Conservation (phyloP, 2,797 vertebrate genomes). For the Cyclopterus lumpus region DNA sequence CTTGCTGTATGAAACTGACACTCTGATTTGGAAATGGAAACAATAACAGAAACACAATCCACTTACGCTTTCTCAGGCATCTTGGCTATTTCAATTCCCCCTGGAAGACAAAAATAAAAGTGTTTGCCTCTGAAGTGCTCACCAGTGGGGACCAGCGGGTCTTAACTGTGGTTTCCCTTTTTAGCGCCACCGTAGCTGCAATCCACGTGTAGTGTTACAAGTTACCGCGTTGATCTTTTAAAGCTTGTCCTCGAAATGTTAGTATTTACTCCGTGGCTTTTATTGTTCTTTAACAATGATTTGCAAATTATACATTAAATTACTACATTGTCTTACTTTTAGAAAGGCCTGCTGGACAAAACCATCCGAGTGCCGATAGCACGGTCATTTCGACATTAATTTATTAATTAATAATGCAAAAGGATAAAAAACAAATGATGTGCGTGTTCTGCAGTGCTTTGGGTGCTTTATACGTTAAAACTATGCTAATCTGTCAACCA, state of each 20-base stretch:
- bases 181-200: conserved; percentile 32
- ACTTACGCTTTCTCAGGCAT: conserved; percentile 85
- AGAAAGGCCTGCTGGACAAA: conserved; percentile 27
- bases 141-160: conserved; percentile 37
- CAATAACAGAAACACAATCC: conserved; percentile 56
- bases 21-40: conserved; percentile 47
- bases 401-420: neutral
- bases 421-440: too few relatives aligned
- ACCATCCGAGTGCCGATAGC: conserved; percentile 63
- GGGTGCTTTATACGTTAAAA: neutral
- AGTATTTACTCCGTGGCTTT: neutral
- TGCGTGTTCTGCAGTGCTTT: neutral
- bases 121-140: conserved; percentile 60
- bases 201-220: conserved; percentile 31
- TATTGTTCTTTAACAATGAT: neutral
- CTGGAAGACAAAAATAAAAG: conserved; percentile 83
- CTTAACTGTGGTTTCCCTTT: conserved; percentile 48
- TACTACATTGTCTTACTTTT: neutral
- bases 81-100: conserved; percentile 67
- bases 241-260: neutral
- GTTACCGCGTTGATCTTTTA: neutral
- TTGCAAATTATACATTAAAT: neutral
- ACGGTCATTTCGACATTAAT: too few relatives aligned
- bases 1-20: conserved; percentile 25
- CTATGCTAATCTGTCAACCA: neutral